Conservation (phyloP, 2,113 vertebrate genomes). For the Macaca fascicularis region T2T-MFA8v1.1 NC_088387.1:94780501-94781000, state of each 20-base stretch:
- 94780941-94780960: background rate
- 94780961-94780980: background rate
- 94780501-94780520: constrained; percentile 95
- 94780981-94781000: background rate
- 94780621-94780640: background rate
- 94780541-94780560: background rate
- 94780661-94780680: constrained; percentile 30
- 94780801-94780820: constrained; percentile 16
- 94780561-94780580: background rate
- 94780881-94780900: background rate
- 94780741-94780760: background rate
- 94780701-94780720: background rate
- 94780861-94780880: background rate
- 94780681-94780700: background rate
- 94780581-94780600: background rate
- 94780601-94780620: background rate
- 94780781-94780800: background rate
- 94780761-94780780: constrained; percentile 10
- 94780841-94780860: constrained; percentile 13
- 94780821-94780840: background rate
- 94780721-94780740: constrained; percentile 56
- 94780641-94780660: background rate
- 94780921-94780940: constrained; percentile 27
- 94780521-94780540: background rate
- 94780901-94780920: constrained; percentile 20